Base-by-base conservation (phyloP, 2,888 invertebrate genomes). In the Orchestes rusci region DNA sequence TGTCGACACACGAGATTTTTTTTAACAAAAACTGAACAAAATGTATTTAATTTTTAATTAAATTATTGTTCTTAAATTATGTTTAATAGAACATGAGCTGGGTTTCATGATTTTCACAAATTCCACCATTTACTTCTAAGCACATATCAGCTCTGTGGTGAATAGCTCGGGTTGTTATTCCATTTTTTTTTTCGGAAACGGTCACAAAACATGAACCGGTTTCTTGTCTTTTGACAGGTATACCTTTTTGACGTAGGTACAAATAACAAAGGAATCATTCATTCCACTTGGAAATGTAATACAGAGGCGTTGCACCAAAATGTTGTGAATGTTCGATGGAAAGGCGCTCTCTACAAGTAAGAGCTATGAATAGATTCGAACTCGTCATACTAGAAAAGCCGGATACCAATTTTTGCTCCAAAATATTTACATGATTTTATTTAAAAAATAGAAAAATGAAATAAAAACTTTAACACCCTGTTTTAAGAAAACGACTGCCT, bases 61-160 rank as follows among this genome's bases (percentile, higher is more conserved):
- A 23, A 23, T 23, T 23, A 23, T 23, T 23, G 23, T 23, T 23
- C 23, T 23, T 23, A 23, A 23, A 23, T 23, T 23, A 23, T 23
- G 23, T 23, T 23, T 5, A 23, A 23, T 5, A 23, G 23, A 23
- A 23, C 23, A 5, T 23, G 10, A 23, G 23, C 23, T 23, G 10
- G 23, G 23, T 23, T 23, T 23, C 10, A 5, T 23, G 10, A 23
- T 23, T 23, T 7, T 23, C 10, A 23, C 5, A 10, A 23, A 23
- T 23, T 23, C 10, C 23, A 23, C 5, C 10, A 23, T 23, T 23
- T 23, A 23, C 23, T 23, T 23, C 23, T 10, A 23, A 23, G 23
- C 23, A 23, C 23, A 23, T 23, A 23, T 23, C 23, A 23, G 23
- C 23, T 23, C 23, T 23, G 23, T 23, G 23, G 23, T 23, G 23